phyloP scores from a whole-genome alignment of 1,140 invertebrate genomes.

The Leucophenga varia region DNA sequence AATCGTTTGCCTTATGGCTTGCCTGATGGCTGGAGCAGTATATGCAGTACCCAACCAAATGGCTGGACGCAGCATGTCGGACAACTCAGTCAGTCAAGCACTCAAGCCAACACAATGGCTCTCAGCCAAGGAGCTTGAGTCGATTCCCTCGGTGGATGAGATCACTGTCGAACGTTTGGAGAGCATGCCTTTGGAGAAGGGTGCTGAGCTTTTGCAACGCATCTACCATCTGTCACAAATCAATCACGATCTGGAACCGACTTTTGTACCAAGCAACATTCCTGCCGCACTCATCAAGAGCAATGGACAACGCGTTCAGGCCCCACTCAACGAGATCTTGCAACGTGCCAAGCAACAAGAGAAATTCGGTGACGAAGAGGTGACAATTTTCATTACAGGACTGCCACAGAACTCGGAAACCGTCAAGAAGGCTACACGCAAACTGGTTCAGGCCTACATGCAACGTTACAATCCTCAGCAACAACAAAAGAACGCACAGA shows the following conservation, averaged over 20 bases:
- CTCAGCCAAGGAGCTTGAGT: conserved; percentile 30
- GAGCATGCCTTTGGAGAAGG: conserved; percentile 37
- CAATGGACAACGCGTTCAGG: conserved; percentile 29
- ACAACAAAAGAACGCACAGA: conserved; percentile 31
- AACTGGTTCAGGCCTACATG: conserved; percentile 38
- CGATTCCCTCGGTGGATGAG: conserved; percentile 40
- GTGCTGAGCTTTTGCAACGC: conserved; percentile 22
- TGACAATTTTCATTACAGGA: conserved; percentile 46
- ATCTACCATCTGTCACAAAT: conserved; percentile 35
- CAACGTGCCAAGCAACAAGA: no score
- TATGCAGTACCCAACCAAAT: conserved; percentile 20
- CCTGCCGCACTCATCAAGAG: conserved; percentile 41
- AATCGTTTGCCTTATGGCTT: conserved; percentile 36
- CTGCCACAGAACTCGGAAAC: conserved; percentile 30
- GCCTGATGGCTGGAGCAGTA: conserved; percentile 25
- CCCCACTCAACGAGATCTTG: conserved; percentile 8
- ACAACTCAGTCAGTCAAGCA: conserved; percentile 28
- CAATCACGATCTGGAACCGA: conserved; percentile 35
- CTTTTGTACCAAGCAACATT: conserved; percentile 46
- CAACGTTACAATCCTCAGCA: conserved; percentile 41
- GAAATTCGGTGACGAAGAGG: conserved; percentile 45
- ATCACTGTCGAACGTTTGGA: conserved; percentile 40
- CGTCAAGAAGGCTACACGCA: conserved; percentile 33
- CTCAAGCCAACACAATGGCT: conserved; percentile 40
- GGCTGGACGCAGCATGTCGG: conserved; percentile 14